Evolutionary conservation across 2,113 vertebrate genomes (phyloP).

Genomic region (Lonchura striata): DNA sequence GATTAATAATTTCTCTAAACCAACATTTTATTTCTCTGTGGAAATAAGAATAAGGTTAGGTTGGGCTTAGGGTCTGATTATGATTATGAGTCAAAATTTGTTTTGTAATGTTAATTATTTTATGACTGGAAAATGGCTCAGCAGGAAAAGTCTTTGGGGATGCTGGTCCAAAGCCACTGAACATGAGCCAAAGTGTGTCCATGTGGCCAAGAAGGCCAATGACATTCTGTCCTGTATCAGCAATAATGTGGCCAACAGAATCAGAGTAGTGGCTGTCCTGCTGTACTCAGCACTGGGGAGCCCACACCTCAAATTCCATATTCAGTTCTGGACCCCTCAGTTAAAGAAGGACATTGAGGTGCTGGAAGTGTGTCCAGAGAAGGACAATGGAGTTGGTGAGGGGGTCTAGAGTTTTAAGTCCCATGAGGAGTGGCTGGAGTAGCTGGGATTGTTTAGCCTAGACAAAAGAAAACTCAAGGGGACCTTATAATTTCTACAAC

Average conservation of each 20-base stretch:
- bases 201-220: not conserved
- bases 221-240: not conserved
- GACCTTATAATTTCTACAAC: not conserved
- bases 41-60: not conserved
- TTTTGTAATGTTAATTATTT: not conserved
- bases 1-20: not conserved
- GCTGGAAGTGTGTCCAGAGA: not conserved
- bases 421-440: not conserved
- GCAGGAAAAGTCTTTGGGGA: not conserved
- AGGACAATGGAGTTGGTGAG: accelerated
- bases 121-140: not conserved
- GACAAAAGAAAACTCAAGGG: not conserved
- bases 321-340: not conserved
- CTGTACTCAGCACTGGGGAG: not conserved
- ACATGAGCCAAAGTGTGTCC: not conserved
- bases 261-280: not conserved
- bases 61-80: not conserved
- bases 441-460: not conserved
- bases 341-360: not conserved
- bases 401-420: not conserved
- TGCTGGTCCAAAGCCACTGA: not conserved
- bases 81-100: not conserved
- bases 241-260: not conserved
- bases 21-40: not conserved
- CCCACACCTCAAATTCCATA: accelerated